Evolutionary conservation across 2,113 vertebrate genomes (phyloP), one percentile per base, ranked within the genome.

Genomic region (Opisthocomus hoazin): DNA sequence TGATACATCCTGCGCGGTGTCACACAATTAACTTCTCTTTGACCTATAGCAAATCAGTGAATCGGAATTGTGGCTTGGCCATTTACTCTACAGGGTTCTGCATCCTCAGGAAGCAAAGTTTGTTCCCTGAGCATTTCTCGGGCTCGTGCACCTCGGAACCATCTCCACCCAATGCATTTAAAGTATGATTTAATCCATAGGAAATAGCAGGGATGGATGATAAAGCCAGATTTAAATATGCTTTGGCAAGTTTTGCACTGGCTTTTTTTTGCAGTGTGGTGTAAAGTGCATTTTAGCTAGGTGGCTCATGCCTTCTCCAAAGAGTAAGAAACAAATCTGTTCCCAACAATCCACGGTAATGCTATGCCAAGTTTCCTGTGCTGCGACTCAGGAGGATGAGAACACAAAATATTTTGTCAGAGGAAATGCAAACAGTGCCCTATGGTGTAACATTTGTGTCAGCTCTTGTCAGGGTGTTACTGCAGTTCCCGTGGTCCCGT

Each of bases 21-120:
- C 91, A 84, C 65, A 81, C 34, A 82, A 87, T 87, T 91, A 94
- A 9, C 74, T 91, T 87, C 65, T 89, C 80, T 94, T 82, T 91
- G 87, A 95, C 65, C 94, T 91, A 23, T n/a, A 84, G 57, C 45
- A 82, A 90, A 93, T 63, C 87, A 87, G 22, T 43, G 69, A 87
- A 71, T 53, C 2, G 4, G 76, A 89, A 21, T 13, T 81, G 24
- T 58, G 76, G 10, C 37, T 29, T 75, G 56, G 34, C 13, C 36
- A 14, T 54, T 94, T 92, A 51, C 8, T 90, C 16, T 71, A 48
- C 43, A 84, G 27, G 3, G 21, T 89, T 90, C 36, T 68, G 53
- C 34, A 79, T 6, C 20, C 53, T 93, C 48, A 78, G 22, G 36
- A 73, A 46, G 11, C 0, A 20, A 46, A 60, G 12, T 87, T 66